These are phyloP conservation scores for Mormyrus proboscirostris DNA, from an alignment of 2,797 vertebrate species.

Conservation along the genomic window DNA sequence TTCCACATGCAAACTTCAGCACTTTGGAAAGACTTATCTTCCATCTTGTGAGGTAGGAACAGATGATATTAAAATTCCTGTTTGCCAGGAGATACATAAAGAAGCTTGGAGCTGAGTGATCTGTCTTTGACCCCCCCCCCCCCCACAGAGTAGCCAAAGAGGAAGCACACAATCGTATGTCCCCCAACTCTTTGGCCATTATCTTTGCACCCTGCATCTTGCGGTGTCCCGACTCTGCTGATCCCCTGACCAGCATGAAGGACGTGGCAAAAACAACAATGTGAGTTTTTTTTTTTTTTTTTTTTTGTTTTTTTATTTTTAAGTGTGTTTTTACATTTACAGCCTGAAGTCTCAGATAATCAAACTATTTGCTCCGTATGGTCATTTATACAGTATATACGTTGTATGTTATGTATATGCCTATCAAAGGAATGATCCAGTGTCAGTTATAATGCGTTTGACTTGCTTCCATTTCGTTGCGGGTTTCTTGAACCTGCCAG, in stretches of 20 bases:
- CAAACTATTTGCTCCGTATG: background rate
- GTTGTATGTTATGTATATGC: background rate
- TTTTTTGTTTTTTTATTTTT: background rate
- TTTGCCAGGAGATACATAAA: background rate
- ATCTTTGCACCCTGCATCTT: slow-evolving; percentile 92
- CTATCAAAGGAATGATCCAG: background rate
- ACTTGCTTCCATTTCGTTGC: background rate
- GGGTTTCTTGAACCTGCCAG: too few species aligned
- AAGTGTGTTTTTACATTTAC: background rate
- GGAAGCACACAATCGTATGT: slow-evolving; percentile 93
- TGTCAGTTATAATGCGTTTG: background rate
- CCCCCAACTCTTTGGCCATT: slow-evolving; percentile 86
- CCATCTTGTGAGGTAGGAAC: slow-evolving; percentile 83
- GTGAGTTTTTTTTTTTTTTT: slow-evolving; percentile 58
- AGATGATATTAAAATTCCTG: background rate
- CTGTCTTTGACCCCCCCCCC: background rate
- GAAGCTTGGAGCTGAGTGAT: background rate
- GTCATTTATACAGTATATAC: background rate
- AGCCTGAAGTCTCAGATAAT: background rate
- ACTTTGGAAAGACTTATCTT: slow-evolving; percentile 89
- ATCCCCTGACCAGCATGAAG: slow-evolving; percentile 94
- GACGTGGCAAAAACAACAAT: slow-evolving; percentile 92
- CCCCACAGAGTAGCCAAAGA: slow-evolving; percentile 77
- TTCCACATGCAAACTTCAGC: slow-evolving; percentile 77
- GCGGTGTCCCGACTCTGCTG: slow-evolving; percentile 82